These are phyloP conservation scores for Grantiella picta DNA, from an alignment of 2,113 vertebrate species.

Conservation along the genomic window DNA sequence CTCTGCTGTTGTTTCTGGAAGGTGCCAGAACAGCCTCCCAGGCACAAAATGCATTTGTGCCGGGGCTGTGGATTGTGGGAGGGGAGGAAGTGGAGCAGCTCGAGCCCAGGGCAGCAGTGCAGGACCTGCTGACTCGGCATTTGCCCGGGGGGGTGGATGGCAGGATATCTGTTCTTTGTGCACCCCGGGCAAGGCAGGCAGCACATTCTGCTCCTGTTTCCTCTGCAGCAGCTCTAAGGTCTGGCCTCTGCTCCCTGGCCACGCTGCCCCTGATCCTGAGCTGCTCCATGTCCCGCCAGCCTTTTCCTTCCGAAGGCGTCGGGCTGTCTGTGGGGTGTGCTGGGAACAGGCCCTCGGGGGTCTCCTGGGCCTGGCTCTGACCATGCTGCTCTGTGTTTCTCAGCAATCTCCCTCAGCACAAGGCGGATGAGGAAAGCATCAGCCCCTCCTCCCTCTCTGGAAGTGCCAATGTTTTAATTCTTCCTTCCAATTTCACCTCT, in stretches of 20 bases:
- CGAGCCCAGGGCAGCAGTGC: background rate
- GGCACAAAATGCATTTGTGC: background rate
- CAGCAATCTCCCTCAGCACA: background rate
- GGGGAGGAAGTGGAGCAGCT: constrained; percentile 4
- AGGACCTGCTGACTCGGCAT: background rate
- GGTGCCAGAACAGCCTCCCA: background rate
- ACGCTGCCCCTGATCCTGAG: background rate
- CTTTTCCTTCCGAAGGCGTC: background rate
- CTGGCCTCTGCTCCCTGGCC: constrained; percentile 32
- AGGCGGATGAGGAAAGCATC: background rate
- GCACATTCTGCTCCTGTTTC: background rate
- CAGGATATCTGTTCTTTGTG: constrained; percentile 56
- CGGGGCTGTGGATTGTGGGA: background rate
- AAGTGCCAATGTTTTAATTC: background rate
- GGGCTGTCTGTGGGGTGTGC: background rate
- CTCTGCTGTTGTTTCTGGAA: constrained; percentile 21
- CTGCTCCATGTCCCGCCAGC: background rate
- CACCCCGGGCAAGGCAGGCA: background rate
- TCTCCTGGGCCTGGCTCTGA: background rate
- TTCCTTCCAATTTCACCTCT: background rate
- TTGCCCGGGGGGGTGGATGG: background rate
- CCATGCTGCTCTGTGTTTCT: rapidly evolving
- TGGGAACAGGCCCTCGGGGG: rapidly evolving
- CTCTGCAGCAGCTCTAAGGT: background rate
- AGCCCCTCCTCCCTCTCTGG: background rate